A percentile compares a stretch with the other conserved stretches of the same genome.
Conservation (phyloP, 2,888 invertebrate species). For the Synanthedon formicaeformis region DNA sequence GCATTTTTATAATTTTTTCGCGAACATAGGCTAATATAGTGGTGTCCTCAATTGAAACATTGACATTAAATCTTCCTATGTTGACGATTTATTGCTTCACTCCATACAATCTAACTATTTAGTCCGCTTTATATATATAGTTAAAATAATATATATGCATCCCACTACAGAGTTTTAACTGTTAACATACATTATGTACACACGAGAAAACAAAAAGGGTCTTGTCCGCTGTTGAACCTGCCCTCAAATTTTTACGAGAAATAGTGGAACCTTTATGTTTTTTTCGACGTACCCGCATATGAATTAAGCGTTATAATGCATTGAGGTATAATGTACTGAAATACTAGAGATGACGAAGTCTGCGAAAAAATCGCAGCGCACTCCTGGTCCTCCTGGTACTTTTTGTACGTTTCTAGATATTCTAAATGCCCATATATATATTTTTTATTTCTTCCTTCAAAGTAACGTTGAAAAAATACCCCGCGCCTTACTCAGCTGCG, state of each 20-base stretch:
- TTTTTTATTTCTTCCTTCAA: too few relatives aligned
- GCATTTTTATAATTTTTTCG: too few relatives aligned
- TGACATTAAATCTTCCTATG: slow-evolving; percentile 4
- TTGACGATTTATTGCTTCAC: slow-evolving; percentile 11
- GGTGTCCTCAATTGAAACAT: slow-evolving; percentile 3
- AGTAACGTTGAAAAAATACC: too few relatives aligned
- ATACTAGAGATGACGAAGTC: too few relatives aligned
- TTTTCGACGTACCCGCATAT: background rate
- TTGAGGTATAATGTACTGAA: too few relatives aligned
- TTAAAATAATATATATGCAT: slow-evolving; percentile 17
- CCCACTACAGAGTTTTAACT: slow-evolving; percentile 30
- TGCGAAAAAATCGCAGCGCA: too few relatives aligned
- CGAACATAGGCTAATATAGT: too few relatives aligned
- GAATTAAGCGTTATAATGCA: background rate
- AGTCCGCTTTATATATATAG: slow-evolving; percentile 13
- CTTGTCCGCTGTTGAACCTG: background rate
- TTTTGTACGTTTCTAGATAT: too few relatives aligned
- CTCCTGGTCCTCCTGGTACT: too few relatives aligned
- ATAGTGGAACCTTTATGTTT: slow-evolving; percentile 21
- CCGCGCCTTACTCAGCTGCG: too few relatives aligned
- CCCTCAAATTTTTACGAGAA: background rate
- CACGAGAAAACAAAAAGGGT: background rate
- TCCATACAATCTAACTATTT: slow-evolving; percentile 9
- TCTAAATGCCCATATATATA: too few relatives aligned
- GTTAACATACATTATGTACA: slow-evolving; percentile 32